Evolutionary conservation across 1,140 invertebrate species (phyloP), one percentile per base, ranked within the genome.

Genomic region (Melipona quadrifasciata): DNA sequence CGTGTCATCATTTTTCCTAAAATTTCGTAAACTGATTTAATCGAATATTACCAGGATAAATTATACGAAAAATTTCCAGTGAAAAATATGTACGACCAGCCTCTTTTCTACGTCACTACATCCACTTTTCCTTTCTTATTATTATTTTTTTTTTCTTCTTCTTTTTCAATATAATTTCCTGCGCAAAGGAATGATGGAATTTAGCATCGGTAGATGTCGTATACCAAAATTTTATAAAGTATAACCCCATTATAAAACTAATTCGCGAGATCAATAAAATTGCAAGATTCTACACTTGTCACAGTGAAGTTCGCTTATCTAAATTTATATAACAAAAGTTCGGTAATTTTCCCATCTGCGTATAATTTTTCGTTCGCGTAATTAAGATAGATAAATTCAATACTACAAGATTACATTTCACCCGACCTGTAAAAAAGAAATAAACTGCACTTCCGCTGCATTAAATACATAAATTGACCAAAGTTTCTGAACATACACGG

Each of bases 81-180:
- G 17, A 57, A 12, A 27, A 17, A 65, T 27, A 21, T 11, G 12
- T 1, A 67, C 3, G 19, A 67, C 21, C 19, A 34, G 31, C 17
- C 19, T 34, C 65, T 67, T 67, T 67, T 67, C 21, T 31, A 67
- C 31, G 31, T 31, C 27, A 67, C 10, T 67, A 19, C 19, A 21
- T 34, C 31, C 34, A 17, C 24, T 58, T 53, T 24, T 31, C 16
- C 5, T n/a, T 58, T 61, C 51, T 80, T 71, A 77, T 31, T n/a
- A n/a, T n/a, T n/a, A n/a, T n/a, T n/a, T n/a, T n/a, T n/a, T 68
- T 61, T 67, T 53, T 47, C 0, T 47, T 47, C 24, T 31, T 34
- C 75, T 79, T 85, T 31, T 24, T 57, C 68, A 73, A 78, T 72
- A 47, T 86, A 64, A 65, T n/a, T 1, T n/a, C 58, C 27, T 17